Base-by-base conservation (phyloP, 2,113 vertebrate genomes). In the Esox niger region DNA sequence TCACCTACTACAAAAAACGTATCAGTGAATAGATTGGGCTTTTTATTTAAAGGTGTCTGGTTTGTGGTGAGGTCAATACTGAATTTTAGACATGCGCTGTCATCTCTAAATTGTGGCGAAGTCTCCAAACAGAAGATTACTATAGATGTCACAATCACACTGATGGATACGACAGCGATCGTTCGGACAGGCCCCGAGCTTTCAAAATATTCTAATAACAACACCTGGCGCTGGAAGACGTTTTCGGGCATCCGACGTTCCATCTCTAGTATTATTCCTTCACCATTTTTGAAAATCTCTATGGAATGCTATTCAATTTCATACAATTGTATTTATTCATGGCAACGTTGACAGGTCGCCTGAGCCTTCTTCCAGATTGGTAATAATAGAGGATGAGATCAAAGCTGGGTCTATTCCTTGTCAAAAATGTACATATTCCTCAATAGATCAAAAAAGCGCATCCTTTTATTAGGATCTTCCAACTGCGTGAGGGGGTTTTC, bases 341-440 rank as follows among this genome's bases (percentile, higher is more conserved):
- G 2, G 96, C 94, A 25, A 98, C 95, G 59, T 95, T 94, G 52
- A 93, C 91, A 0, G 96, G 96, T 81, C 95, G 88, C 38, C 96
- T 90, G 0, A 97, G 93, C 67, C 93, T 80, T 1, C 96, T 95
- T 0, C 95, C 95, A 0, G 96, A 98, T 82, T 98, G 96, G 78
- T 98, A 98, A 56, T 95, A 98, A 72, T 98, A 95, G 5, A 98
- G 93, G 76, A 98, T 94, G 59, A 92, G 94, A 17, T 98, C 96
- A 65, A 98, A 98, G 88, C 95, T 95, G 49, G 94, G 93, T 32
- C 95, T 90, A 87, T 97, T 96, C 61, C 96, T 91, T n/a, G 86
- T 98, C 96, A 58, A 98, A 98, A 85, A 98, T 98, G 84, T 96
- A 98, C 69, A 97, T 96, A 13, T 98, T 96, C 62, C 94, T 88